phyloP scores from a whole-genome alignment of 2,797 vertebrate species.

The Petrocephalus schoutedeni region DNA sequence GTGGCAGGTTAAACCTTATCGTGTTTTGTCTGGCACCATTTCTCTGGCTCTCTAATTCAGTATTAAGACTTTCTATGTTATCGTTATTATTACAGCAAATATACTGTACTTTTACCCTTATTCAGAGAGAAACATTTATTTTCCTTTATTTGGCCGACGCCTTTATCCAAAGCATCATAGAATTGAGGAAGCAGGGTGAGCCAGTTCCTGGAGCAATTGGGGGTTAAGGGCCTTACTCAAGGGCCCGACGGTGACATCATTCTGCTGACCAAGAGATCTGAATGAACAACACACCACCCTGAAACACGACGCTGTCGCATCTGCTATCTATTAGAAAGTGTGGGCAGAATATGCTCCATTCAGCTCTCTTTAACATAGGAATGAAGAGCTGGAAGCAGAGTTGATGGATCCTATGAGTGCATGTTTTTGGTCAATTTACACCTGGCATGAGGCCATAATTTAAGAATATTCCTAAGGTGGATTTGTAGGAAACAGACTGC shows the following conservation, averaged over 20 bases:
- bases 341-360: neutral
- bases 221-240: neutral
- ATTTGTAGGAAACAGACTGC: neutral
- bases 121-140: neutral
- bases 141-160: neutral
- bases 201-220: neutral
- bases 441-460: neutral
- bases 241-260: neutral
- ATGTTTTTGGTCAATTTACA: slow-evolving; percentile 4
- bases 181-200: neutral
- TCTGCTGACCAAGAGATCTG: neutral
- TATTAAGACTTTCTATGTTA: neutral
- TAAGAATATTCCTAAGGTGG: neutral
- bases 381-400: neutral
- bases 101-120: neutral
- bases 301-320: neutral
- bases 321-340: neutral
- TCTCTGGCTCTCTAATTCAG: neutral
- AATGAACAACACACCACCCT: neutral
- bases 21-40: neutral
- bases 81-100: neutral
- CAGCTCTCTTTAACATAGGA: neutral
- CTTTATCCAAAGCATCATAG: neutral
- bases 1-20: neutral
- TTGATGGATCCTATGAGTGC: neutral